Conservation (phyloP, 2,113 vertebrate genomes). For the Bubo bubo region DNA sequence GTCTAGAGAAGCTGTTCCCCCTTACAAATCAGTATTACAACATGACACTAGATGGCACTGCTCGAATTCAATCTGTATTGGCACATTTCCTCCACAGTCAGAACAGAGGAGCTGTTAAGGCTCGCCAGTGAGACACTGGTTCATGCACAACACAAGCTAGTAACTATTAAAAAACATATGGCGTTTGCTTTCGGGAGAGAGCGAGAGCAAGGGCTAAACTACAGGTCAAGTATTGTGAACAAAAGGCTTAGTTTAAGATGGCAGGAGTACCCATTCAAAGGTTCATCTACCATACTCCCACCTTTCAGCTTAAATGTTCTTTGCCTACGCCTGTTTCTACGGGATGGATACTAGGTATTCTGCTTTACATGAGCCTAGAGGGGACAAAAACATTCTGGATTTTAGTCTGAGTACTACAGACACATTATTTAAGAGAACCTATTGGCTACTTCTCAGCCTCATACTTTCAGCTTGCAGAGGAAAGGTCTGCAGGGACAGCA, state of each 20-base stretch:
- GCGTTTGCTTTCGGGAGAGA: neutral
- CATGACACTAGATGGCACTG: neutral
- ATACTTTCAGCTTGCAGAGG: neutral
- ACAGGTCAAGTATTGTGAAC: neutral
- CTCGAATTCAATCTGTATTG: neutral
- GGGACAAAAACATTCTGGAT: neutral
- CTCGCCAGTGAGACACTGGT: accelerated
- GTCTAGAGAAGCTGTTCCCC: neutral
- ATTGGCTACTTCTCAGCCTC: neutral
- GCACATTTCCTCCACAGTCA: accelerated
- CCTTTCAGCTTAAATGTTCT: neutral
- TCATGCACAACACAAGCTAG: accelerated
- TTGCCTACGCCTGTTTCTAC: neutral
- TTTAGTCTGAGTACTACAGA: neutral
- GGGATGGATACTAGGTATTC: neutral
- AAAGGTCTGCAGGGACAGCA: neutral
- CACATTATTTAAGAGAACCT: neutral
- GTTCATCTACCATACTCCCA: neutral
- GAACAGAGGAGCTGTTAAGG: neutral
- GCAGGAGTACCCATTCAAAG: neutral
- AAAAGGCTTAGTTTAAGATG: neutral
- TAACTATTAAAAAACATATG: neutral
- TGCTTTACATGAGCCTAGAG: neutral
- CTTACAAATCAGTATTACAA: too few species aligned
- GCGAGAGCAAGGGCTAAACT: neutral